Conservation (phyloP, 2,113 vertebrate genomes). For the Monarcha castaneiventris region DNA sequence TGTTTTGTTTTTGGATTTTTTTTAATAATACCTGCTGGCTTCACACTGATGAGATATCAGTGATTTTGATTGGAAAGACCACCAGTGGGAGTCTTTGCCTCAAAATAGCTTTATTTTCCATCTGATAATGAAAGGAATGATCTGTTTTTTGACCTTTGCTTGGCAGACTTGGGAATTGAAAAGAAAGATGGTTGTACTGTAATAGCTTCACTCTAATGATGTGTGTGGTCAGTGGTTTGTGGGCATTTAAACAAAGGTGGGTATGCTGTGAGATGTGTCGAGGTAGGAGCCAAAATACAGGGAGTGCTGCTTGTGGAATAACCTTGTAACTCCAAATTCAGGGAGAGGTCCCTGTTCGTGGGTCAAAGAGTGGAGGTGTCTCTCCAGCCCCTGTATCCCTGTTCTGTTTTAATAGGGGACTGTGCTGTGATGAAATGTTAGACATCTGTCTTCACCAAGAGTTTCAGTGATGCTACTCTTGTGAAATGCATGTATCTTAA, state of each 20-base stretch:
- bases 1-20: neutral
- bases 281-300: neutral
- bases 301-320: neutral
- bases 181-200: neutral
- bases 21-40: neutral
- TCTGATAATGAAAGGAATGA: neutral
- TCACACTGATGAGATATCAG: neutral
- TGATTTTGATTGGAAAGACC: neutral
- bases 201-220: neutral
- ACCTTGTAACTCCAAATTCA: neutral
- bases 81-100: neutral
- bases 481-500: neutral
- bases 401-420: neutral
- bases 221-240: neutral
- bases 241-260: neutral
- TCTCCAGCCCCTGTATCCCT: neutral
- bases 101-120: neutral
- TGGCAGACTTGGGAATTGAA: neutral
- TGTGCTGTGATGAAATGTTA: neutral
- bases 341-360: neutral
- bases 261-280: neutral
- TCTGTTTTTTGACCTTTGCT: neutral
- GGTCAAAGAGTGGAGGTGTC: neutral
- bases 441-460: neutral
- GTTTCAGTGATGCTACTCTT: neutral